Evolutionary conservation across 2,888 invertebrate genomes (phyloP).

Genomic region (Acleris emargana): DNA sequence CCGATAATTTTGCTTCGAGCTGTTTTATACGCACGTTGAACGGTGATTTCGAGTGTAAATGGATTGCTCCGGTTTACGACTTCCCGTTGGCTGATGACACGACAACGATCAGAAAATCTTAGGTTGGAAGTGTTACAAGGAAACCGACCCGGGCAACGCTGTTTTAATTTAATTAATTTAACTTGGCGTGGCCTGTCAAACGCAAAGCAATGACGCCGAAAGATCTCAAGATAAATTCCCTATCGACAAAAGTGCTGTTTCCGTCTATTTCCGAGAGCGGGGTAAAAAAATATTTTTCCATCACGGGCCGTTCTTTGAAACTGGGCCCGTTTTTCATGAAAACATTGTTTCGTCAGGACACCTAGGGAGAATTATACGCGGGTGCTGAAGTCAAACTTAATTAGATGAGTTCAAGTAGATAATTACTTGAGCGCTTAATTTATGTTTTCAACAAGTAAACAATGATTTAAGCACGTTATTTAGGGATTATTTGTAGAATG

Average conservation of each 20-base stretch:
- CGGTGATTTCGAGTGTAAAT: slow-evolving; percentile 63
- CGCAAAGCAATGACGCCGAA: slow-evolving; percentile 24
- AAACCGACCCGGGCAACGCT: neutral
- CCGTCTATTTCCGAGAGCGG: slow-evolving; percentile 30
- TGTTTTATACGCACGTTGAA: slow-evolving; percentile 65
- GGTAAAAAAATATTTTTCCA: slow-evolving; percentile 31
- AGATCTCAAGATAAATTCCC: slow-evolving; percentile 28
- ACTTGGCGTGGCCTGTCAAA: slow-evolving; percentile 19
- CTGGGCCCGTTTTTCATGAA: slow-evolving; percentile 36
- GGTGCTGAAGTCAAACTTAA: slow-evolving; percentile 35
- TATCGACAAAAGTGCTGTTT: slow-evolving; percentile 25
- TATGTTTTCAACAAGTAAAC: slow-evolving; percentile 33
- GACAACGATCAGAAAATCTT: slow-evolving; percentile 28
- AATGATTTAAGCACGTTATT: slow-evolving; percentile 25
- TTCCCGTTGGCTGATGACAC: slow-evolving; percentile 40
- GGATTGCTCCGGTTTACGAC: slow-evolving; percentile 64
- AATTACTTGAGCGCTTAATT: slow-evolving; percentile 33
- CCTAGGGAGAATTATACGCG: slow-evolving; percentile 38
- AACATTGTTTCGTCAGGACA: slow-evolving; percentile 36
- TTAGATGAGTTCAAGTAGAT: slow-evolving; percentile 37
- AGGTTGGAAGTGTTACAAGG: neutral
- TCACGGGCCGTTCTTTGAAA: slow-evolving; percentile 27
- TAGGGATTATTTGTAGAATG: slow-evolving; percentile 5
- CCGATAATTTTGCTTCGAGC: slow-evolving; percentile 69
- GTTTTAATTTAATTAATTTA: slow-evolving; percentile 17